Evolutionary conservation across 2,797 vertebrate genomes (phyloP).

Genomic region (Hephaestus fuliginosus): DNA sequence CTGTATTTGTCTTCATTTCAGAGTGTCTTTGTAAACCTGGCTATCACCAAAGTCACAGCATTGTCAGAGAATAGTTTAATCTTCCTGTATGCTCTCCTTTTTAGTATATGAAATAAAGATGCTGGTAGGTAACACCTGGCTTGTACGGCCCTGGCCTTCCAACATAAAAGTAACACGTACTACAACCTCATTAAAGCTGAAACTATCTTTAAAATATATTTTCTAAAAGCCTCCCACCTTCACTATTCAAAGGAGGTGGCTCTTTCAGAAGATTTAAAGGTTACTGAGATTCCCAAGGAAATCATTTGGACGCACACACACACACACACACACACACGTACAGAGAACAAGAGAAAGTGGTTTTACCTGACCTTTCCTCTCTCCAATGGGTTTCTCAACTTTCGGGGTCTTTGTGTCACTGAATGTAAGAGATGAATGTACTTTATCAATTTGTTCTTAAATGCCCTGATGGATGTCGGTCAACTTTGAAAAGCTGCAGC

Average conservation of each 20-base stretch:
- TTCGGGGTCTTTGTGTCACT: slow-evolving; percentile 27
- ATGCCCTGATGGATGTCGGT: background rate
- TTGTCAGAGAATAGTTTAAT: background rate
- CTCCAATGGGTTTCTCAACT: slow-evolving; percentile 27
- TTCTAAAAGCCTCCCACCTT: slow-evolving; percentile 45
- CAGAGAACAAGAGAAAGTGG: slow-evolving; percentile 16
- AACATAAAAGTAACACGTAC: slow-evolving; percentile 29
- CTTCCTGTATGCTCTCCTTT: background rate
- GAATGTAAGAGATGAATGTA: background rate
- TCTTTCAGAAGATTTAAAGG: slow-evolving; percentile 73
- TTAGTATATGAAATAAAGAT: slow-evolving; percentile 24
- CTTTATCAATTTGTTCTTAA: background rate
- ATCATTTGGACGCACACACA: slow-evolving; percentile 31
- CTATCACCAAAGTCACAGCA: slow-evolving; percentile 4
- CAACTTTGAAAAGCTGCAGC: background rate
- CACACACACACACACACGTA: background rate
- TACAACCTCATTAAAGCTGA: slow-evolving; percentile 43
- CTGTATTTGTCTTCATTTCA: slow-evolving; percentile 15
- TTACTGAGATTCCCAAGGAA: slow-evolving; percentile 67
- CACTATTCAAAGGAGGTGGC: slow-evolving; percentile 31
- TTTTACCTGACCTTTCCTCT: slow-evolving; percentile 61
- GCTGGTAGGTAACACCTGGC: slow-evolving; percentile 33
- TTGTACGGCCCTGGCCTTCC: slow-evolving; percentile 26
- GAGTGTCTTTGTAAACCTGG: background rate
- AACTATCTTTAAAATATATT: slow-evolving; percentile 44